Conservation (phyloP, 2,113 vertebrate genomes). For the Podarcis cretensis region DNA sequence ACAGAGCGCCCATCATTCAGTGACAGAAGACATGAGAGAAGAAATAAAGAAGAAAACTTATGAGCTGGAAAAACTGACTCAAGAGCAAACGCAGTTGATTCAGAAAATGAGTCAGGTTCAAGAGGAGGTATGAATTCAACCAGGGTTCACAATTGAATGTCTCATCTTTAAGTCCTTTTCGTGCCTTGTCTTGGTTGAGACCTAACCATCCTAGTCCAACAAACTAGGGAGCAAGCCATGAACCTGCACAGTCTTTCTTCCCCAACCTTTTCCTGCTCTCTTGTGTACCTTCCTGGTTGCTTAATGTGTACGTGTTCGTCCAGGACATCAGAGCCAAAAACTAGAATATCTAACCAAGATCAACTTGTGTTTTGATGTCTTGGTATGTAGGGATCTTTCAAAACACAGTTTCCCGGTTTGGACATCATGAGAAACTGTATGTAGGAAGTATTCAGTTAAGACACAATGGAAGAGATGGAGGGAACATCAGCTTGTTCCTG, state of each 20-base stretch:
- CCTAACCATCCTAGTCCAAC: neutral
- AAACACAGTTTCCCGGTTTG: neutral
- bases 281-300: neutral
- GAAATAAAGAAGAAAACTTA: slow-evolving; percentile 78
- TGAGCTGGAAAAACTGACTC: slow-evolving; percentile 77
- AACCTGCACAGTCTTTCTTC: neutral
- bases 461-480: neutral
- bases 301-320: neutral
- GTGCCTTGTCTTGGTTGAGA: neutral
- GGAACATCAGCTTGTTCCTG: neutral
- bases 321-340: neutral
- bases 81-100: slow-evolving; percentile 75
- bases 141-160: neutral
- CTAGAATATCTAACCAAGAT: neutral
- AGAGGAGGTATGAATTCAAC: slow-evolving; percentile 81
- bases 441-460: neutral
- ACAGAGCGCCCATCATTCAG: slow-evolving; percentile 63
- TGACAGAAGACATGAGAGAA: slow-evolving; percentile 73
- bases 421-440: neutral
- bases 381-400: neutral
- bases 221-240: neutral
- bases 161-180: neutral
- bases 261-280: neutral
- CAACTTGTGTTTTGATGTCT: neutral
- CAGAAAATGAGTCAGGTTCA: slow-evolving; percentile 75